Conservation (phyloP, 2,888 invertebrate genomes). For the Leucophenga maculata region DNA sequence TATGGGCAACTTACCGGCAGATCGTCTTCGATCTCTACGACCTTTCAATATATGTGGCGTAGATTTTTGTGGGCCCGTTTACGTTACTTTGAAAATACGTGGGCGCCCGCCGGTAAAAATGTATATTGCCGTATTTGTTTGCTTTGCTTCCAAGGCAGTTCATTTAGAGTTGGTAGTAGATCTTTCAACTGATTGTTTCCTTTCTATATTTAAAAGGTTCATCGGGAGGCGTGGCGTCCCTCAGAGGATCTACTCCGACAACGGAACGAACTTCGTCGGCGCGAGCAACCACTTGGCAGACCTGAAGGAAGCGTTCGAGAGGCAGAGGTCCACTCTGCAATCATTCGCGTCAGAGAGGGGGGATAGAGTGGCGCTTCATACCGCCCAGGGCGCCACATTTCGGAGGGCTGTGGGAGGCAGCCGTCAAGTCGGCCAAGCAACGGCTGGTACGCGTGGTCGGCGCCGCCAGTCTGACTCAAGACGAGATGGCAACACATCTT, state of each 20-base stretch:
- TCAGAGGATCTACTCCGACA: constrained; percentile 19
- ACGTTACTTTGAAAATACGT: no score
- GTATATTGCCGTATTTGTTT: not conserved
- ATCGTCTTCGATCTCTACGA: no score
- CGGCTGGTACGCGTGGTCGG: constrained; percentile 26
- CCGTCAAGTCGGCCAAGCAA: constrained; percentile 36
- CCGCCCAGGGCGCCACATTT: constrained; percentile 40
- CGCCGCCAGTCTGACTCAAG: no score
- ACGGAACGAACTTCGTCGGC: constrained; percentile 35
- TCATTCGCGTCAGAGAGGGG: constrained; percentile 28
- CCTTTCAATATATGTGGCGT: no score
- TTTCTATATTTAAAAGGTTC: not conserved
- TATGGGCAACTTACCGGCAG: no score
- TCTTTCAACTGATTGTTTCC: not conserved
- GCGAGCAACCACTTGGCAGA: constrained; percentile 20
- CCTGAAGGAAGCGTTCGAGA: constrained; percentile 19
- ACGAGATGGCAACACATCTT: no score
- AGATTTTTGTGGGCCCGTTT: no score
- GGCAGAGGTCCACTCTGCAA: no score
- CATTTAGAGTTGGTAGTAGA: not conserved
- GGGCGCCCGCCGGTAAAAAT: not conserved
- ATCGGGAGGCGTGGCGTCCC: constrained; percentile 8
- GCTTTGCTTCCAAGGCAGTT: not conserved
- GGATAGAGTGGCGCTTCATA: constrained; percentile 36
- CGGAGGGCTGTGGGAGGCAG: constrained; percentile 36